Evolutionary conservation across 2,797 vertebrate species (phyloP), one percentile per base, ranked within the genome.

Genomic region (Remorina albescens): DNA sequence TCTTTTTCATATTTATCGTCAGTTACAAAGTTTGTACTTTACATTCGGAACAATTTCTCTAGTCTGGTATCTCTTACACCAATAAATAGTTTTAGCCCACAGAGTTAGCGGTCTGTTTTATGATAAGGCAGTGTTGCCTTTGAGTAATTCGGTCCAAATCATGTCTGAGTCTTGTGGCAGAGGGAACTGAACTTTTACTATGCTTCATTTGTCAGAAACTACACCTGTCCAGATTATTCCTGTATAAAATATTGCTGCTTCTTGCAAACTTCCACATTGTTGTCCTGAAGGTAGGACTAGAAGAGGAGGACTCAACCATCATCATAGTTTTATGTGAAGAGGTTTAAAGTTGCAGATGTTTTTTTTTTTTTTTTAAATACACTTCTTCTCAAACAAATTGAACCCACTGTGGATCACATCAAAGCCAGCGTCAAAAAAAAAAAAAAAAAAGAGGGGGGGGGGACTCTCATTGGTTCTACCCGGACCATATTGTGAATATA

Each of bases 361-460:
- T n/a, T n/a, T n/a, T n/a, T n/a, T n/a, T n/a, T 56, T 30, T 37
- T 63, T 88, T 83, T 25, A 65, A 74, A 67, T 15, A 15, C 36
- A 71, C 26, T 77, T 78, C 73, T 84, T 82, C 74, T 63, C 61
- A 74, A 78, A 83, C 55, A 80, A 74, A 83, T 78, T 51, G 57
- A 80, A 81, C 72, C 39, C 67, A 7, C 59, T 76, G 58, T 21
- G 42, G 62, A 74, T 76, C 60, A 90, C 86, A 87, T 90, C 85
- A 89, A 86, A 89, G 79, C 68, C 54, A 23, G 46, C 36, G 51
- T 58, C 59, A 70, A 69, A 80, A 79, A 67, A 54, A n/a, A n/a
- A n/a, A n/a, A n/a, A n/a, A n/a, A n/a, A n/a, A n/a, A n/a, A n/a
- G n/a, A n/a, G n/a, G n/a, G n/a, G n/a, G n/a, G n/a, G n/a, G 19